Conservation (phyloP, 92 coral and sea anemone species). For the Ricordea florida region DNA sequence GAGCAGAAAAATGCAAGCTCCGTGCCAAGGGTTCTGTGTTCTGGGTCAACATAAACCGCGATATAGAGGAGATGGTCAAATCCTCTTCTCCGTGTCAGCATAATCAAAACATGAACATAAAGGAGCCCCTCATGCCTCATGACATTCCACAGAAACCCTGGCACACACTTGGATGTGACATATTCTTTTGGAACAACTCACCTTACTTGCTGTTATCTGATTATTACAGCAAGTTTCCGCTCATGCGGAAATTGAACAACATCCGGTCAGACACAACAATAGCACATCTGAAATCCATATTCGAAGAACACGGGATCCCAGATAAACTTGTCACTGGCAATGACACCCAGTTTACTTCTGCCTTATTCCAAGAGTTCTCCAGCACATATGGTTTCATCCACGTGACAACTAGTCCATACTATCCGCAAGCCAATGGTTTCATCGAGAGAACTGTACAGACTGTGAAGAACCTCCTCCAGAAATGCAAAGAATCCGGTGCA, state of each 20-base stretch:
- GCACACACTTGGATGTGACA: conserved; percentile 60
- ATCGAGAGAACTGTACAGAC: conserved; percentile 63
- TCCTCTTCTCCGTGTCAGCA: conserved; percentile 62
- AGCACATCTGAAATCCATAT: conserved; percentile 61
- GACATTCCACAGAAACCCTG: conserved; percentile 71
- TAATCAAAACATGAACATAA: conserved; percentile 64
- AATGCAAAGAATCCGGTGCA: conserved; percentile 64
- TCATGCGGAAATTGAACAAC: conserved; percentile 49
- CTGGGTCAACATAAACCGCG: conserved; percentile 63
- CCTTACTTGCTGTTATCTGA: conserved; percentile 48
- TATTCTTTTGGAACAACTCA: conserved; percentile 70
- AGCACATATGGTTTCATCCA: conserved; percentile 49
- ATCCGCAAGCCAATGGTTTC: conserved; percentile 63
- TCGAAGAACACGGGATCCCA: conserved; percentile 73
- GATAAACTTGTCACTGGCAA: conserved; percentile 60
- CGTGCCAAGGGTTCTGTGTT: conserved; percentile 74
- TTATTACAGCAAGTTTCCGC: conserved; percentile 68
- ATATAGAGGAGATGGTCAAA: conserved; percentile 71
- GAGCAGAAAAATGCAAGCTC: conserved; percentile 77
- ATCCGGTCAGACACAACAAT: conserved; percentile 41
- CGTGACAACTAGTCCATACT: conserved; percentile 54
- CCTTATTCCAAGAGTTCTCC: conserved; percentile 59
- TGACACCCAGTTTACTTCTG: conserved; percentile 62
- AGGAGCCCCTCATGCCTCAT: conserved; percentile 64
- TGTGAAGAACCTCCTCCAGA: conserved; percentile 55